A percentile compares a stretch with the other conserved stretches of the same genome.
These are phyloP conservation scores for Solea senegalensis DNA, from an alignment of 2,113 vertebrate species.

Conservation along the genomic window DNA sequence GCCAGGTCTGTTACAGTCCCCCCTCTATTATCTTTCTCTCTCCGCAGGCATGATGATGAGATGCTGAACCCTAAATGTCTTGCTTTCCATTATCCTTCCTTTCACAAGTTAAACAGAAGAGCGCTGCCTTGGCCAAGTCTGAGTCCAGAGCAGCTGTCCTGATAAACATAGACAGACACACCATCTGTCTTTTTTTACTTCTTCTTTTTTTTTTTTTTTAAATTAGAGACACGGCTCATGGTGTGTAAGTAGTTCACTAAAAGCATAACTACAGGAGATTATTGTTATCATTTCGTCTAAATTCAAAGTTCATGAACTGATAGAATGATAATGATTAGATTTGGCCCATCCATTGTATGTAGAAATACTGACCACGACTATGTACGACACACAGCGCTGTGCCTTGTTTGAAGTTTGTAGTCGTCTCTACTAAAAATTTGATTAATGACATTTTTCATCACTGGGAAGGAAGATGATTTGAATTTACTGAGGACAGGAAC, in stretches of 20 bases:
- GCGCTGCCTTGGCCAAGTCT: conserved; percentile 46
- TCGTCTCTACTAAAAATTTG: no score
- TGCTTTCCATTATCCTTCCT: conserved; percentile 42
- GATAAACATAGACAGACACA: conserved; percentile 57
- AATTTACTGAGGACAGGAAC: no score
- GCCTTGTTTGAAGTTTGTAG: no score
- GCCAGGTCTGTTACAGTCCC: conserved; percentile 29
- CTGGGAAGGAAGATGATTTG: no score
- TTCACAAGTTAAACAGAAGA: conserved; percentile 58
- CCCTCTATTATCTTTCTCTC: neutral
- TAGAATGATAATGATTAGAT: neutral
- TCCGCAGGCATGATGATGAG: conserved; percentile 11
- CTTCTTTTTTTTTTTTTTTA: neutral
- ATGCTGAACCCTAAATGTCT: conserved; percentile 50
- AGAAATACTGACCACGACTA: neutral
- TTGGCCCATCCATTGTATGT: neutral
- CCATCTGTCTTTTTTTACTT: conserved; percentile 62
- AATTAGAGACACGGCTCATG: conserved; percentile 43
- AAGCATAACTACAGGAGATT: neutral
- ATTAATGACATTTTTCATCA: no score
- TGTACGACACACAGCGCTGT: no score
- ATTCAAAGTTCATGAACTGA: neutral
- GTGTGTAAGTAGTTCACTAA: conserved; percentile 31
- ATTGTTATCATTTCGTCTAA: neutral
- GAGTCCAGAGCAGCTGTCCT: conserved; percentile 59